Evolutionary conservation across 2,113 vertebrate genomes (phyloP), one percentile per base, ranked within the genome.

Genomic region (Alligator sinensis): DNA sequence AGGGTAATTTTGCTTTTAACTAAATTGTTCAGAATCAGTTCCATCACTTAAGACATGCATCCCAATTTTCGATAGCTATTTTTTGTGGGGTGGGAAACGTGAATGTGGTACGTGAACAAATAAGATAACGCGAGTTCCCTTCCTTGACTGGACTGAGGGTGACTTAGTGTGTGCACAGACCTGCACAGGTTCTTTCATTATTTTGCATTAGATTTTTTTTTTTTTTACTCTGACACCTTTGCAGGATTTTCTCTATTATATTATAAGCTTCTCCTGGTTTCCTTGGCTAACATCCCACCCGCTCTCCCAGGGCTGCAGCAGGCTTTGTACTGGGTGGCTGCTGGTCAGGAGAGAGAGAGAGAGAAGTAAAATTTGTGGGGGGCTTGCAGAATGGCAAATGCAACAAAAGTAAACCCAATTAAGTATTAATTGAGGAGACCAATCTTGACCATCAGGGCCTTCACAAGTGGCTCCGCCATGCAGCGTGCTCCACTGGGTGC

Each of bases 121-220:
- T 8, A 47, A 47, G 47, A 47, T 47, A 47, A 47, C 9, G 47
- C 47, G 9, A 47, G 47, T 47, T 47, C 47, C 47, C 47, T 47
- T 47, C 47, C 47, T 47, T 47, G 47, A 47, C 47, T 9, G 7
- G 47, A 47, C 47, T 47, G 47, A 47, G 47, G 47, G 47, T 47
- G 47, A 47, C 47, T 47, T 47, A 47, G 47, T 47, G 47, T 47
- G 47, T 47, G 47, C 47, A 47, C 8, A 9, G 47, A 47, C 47
- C 47, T 72, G 22, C 77, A 2, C 83, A 55, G 92, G 86, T 55
- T 92, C n/a, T 6, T 77, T 77, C 86, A 54, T 87, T 88, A 60
- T 81, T 63, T n/a, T 11, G 86, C 92, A 84, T 76, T 59, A 19
- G 54, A 30, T 2, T 64, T 10, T 47, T 47, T 38, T n/a, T 38